phyloP scores from a whole-genome alignment of 2,113 vertebrate species.

The Limnothrissa miodon region DNA sequence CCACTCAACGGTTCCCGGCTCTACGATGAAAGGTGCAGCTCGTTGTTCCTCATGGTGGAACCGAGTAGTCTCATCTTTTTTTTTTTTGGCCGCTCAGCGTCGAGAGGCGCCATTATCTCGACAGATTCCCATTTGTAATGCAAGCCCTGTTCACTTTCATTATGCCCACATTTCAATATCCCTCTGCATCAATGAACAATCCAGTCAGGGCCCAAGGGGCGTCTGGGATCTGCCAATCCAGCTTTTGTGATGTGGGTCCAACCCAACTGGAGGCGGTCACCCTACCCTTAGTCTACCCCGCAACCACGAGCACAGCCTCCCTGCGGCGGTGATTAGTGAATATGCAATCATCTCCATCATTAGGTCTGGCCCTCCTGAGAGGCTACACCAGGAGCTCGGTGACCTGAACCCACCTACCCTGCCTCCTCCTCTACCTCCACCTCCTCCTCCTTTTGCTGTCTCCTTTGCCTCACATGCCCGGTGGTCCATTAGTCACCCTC shows the following conservation, averaged over 20 bases:
- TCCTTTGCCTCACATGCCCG: conserved; percentile 19
- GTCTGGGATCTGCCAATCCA: conserved; percentile 49
- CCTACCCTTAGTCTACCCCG: background rate
- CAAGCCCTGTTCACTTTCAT: conserved; percentile 50
- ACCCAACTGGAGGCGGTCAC: conserved; percentile 34
- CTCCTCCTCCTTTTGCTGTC: conserved; percentile 19
- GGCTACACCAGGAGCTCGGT: conserved; percentile 51
- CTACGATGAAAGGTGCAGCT: conserved; percentile 32
- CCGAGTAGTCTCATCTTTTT: conserved; percentile 36
- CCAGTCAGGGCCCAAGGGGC: conserved; percentile 38
- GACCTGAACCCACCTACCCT: conserved; percentile 50
- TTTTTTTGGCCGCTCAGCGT: conserved; percentile 43
- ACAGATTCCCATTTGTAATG: conserved; percentile 48
- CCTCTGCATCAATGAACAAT: conserved; percentile 25
- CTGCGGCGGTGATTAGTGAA: conserved; percentile 56
- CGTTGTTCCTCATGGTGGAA: conserved; percentile 25
- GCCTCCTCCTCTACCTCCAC: background rate
- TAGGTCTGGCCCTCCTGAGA: conserved; percentile 55
- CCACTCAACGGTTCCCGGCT: background rate
- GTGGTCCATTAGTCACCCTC: conserved; percentile 28
- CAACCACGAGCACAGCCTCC: background rate
- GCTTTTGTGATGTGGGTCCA: conserved; percentile 58
- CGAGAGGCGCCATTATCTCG: conserved; percentile 53
- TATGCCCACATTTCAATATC: conserved; percentile 42
- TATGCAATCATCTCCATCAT: conserved; percentile 61